A percentile compares a stretch with the other conserved stretches of the same genome.
phyloP scores from a whole-genome alignment of 2,797 vertebrate genomes.

The Ptychadena robeensis region DNA sequence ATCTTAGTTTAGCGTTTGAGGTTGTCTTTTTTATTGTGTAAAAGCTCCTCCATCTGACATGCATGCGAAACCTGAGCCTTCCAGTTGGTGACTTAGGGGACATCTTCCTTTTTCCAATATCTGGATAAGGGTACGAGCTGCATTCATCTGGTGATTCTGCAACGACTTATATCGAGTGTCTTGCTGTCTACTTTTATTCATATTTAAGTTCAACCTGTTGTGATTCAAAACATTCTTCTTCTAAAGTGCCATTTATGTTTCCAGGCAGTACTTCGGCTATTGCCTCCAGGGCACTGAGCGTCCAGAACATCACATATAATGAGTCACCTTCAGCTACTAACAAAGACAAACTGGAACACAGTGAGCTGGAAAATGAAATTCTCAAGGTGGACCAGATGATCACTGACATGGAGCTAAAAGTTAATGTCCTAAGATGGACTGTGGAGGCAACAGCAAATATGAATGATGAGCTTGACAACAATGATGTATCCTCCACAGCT shows the following conservation, averaged over 20 bases:
- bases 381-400: constrained; percentile 71
- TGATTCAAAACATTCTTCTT: neutral
- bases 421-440: constrained; percentile 75
- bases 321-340: constrained; percentile 47
- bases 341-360: constrained; percentile 65
- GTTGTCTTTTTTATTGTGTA: too few species aligned
- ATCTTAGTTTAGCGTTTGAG: too few species aligned
- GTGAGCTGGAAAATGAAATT: constrained; percentile 74
- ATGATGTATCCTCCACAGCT: constrained; percentile 71
- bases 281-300: constrained; percentile 73
- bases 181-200: neutral
- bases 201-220: neutral
- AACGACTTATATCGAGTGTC: too few species aligned
- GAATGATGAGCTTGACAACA: constrained; percentile 72
- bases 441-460: constrained; percentile 70
- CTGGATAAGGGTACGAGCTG: too few species aligned
- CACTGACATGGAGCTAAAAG: constrained; percentile 77
- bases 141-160: too few species aligned
- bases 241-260: constrained; percentile 43
- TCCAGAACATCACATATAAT: constrained; percentile 69
- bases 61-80: too few species aligned
- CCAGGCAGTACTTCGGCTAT: constrained; percentile 73
- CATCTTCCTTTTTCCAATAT: too few species aligned
- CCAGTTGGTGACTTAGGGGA: too few species aligned
- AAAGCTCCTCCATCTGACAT: too few species aligned